phyloP scores from a whole-genome alignment of 1,140 invertebrate genomes.

The Lordiphosa clarofinis region DNA sequence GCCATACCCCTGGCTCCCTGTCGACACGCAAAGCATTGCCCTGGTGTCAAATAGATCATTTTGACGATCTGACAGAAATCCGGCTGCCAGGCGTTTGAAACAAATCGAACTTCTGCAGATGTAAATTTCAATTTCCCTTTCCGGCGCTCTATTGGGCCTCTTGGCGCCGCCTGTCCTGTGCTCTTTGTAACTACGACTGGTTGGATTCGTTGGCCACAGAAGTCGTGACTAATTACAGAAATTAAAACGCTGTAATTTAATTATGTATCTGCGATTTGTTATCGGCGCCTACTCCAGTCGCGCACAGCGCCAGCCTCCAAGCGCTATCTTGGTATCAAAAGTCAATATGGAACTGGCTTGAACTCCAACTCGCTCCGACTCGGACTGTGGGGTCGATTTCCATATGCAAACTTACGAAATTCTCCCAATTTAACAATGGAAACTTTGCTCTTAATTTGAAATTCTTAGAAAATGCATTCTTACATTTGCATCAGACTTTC shows the following conservation, averaged over 20 bases:
- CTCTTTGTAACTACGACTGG: conserved; percentile 14
- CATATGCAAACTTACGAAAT: neutral
- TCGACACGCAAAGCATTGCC: conserved; percentile 54
- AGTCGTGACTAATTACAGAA: conserved; percentile 80
- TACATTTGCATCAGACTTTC: conserved; percentile 30
- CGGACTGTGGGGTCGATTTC: neutral
- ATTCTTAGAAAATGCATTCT: conserved; percentile 20
- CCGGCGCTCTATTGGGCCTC: conserved; percentile 18
- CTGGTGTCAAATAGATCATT: conserved; percentile 67
- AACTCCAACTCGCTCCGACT: neutral
- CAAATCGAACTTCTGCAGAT: conserved; percentile 33
- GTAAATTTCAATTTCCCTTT: conserved; percentile 43
- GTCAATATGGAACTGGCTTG: conserved; percentile 32
- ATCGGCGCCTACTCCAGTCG: conserved; percentile 47
- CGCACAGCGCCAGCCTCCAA: conserved; percentile 18
- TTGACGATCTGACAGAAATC: conserved; percentile 48
- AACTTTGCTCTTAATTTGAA: conserved; percentile 33
- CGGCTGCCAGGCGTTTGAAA: neutral
- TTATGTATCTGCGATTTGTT: conserved; percentile 80
- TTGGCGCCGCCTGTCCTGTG: conserved; percentile 43
- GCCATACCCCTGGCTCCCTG: neutral
- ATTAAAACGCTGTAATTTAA: conserved; percentile 80
- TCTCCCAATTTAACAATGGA: neutral
- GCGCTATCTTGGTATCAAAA: conserved; percentile 37
- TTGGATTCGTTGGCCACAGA: conserved; percentile 29